Evolutionary conservation across 2,797 vertebrate genomes (phyloP).

Genomic region (Podargus strigoides): DNA sequence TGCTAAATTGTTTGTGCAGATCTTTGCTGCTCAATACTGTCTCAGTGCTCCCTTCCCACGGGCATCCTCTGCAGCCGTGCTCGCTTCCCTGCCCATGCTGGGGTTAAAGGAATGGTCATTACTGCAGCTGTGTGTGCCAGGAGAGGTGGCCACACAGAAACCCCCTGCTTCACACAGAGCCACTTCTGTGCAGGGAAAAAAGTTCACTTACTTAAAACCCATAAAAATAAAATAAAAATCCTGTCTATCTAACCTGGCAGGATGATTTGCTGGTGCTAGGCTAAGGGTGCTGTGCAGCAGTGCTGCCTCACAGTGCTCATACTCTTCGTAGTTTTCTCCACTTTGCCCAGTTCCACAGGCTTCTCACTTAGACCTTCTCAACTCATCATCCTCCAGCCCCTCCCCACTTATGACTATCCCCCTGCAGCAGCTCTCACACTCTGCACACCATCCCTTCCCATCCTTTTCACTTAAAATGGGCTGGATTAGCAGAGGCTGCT

Average conservation of each 20-base stretch:
- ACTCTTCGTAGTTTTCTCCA: not conserved
- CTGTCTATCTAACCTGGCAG: not conserved
- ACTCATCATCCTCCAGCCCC: not conserved
- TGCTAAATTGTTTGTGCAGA: not conserved
- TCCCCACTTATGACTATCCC: not conserved
- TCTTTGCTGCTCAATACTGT: not conserved
- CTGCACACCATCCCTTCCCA: not conserved
- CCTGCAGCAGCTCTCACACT: not conserved
- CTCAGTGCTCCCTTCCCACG: not conserved
- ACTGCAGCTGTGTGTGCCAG: not conserved
- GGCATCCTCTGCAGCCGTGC: accelerated
- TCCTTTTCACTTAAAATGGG: not conserved
- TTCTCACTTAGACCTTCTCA: not conserved
- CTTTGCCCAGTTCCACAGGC: not conserved
- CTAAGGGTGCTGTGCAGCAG: not conserved
- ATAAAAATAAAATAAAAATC: too few relatives aligned
- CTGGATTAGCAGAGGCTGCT: not conserved
- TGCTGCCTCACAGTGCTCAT: accelerated
- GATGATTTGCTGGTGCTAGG: not conserved
- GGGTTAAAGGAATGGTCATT: not conserved
- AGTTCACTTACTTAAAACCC: not conserved
- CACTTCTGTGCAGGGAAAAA: not conserved
- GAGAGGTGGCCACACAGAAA: not conserved
- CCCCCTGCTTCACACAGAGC: too few relatives aligned
- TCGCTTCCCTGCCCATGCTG: not conserved